Evolutionary conservation across 2,888 invertebrate species (phyloP), one percentile per base, ranked within the genome.

Genomic region (Eudemis profundana): DNA sequence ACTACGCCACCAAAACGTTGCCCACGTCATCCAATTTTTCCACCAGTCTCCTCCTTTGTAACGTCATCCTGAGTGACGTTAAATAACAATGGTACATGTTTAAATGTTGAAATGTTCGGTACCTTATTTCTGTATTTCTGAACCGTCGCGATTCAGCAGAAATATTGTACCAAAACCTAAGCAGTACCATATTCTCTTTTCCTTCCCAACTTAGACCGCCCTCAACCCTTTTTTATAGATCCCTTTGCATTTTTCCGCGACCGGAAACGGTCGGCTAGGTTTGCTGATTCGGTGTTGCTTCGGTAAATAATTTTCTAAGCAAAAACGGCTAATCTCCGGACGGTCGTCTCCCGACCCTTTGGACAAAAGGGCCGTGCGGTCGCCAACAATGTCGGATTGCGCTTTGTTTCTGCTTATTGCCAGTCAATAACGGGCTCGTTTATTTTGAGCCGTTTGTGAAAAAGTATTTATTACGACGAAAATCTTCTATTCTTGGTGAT

Each of bases 321-420:
- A 69, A 73, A 73, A 77, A 73, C 44, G 59, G 69, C 73, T 73
- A 77, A 74, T 75, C 73, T 70, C 61, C 66, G 44, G 33, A 47
- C 36, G 36, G 64, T 29, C 40, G 38, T 66, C 49, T 38, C 36
- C 38, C 4, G 42, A 61, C 56, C 57, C 57, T 65, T 68, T 38
- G 33, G 33, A 44, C 17, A 15, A 23, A 60, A 50, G 49, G 53
- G 63, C 15, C 17, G 12, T 33, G 50, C 50, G 64, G 64, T 51
- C 57, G 17, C 27, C 12, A 57, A 27, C 51, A 19, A 64, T 51
- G 44, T 64, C 19, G 36, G 51, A 59, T 51, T 44, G 44, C 17
- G 36, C 36, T n/a, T 56, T 49, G 42, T 63, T 53, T 46, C 36
- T 27, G 14, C 51, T 46, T 53, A 36, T 53, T 53, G 15, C 42